Base-by-base conservation (phyloP, 1,140 invertebrate genomes). In the Drosophila busckii region DNA sequence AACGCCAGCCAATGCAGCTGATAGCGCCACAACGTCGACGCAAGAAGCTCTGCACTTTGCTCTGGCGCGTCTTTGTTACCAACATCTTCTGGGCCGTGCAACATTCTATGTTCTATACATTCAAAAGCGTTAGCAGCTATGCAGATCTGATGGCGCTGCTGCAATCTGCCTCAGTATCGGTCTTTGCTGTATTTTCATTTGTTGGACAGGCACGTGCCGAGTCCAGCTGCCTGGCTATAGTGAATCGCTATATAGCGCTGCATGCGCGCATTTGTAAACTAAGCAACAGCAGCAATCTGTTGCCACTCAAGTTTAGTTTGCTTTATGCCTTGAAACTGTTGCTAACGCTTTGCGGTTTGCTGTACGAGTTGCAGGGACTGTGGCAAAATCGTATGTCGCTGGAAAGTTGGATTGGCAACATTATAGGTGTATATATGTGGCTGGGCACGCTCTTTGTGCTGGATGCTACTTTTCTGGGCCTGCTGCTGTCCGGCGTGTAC, bases 381-480 rank as follows among this genome's bases (percentile, higher is more conserved):
- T 9, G 59, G 12, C 4, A n/a, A 15, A 20, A 22, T 0, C 7
- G 7, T 26, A 3, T 25, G 38, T 32, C 59, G 13, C 12, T 26
- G 2, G 5, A 15, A 62, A 8, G 8, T 46, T 3, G 0, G 7
- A 10, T 75, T 2, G 19, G 28, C 4, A 49, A 48, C 0, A 1
- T 50, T 3, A 34, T 67, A 25, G 65, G 65, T 28, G 44, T 68
- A 1, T 84, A 84, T 34, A 32, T 84, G 55, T 84, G 80, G 80
- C 19, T 84, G 32, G 73, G 80, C 31, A 84, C 80, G 2, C 41
- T 84, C 9, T 80, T 63, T 15, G 48, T 80, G 22, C 45, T 84
- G 41, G 80, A 84, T 13, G 23, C 54, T 2, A 84, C 80, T 7
- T 84, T 84, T 4, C 32, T 84, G 12, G 80, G 80, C 4, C 84